Evolutionary conservation across 2,888 invertebrate species (phyloP), one percentile per base, ranked within the genome.

Genomic region (Gari tellinella): DNA sequence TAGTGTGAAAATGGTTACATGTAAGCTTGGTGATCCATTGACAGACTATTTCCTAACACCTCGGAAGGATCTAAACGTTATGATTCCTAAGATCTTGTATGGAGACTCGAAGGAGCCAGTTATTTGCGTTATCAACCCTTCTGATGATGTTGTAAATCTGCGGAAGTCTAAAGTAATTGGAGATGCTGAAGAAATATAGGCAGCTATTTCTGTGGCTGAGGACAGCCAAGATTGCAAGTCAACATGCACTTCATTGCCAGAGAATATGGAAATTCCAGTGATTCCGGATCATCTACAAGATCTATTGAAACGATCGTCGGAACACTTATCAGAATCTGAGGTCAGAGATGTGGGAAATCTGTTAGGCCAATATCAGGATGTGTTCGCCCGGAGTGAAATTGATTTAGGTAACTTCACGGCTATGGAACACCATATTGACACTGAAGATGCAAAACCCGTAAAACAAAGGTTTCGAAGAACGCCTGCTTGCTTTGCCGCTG

Each of bases 401-500:
- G 31, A 31, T 31, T 10, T 31, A 7, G 4, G 31, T 7, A 31
- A 31, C 4, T 31, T 31, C 10, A 31, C 31, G 10, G 31, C 31
- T 4, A 31, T 31, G 31, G 31, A 61, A 55, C 40, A 55, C 19
- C 5, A 31, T 5, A 69, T 73, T 26, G 55, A 78, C 38, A 63
- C 70, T 15, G 70, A 66, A 10, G 15, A 26, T 7, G 53, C 69
- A 17, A 43, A 23, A 53, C 73, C 78, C 8, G 52, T 77, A 0
- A 64, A 58, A 40, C 70, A 70, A 17, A n/a, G 69, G 7, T 61
- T 68, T 55, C 21, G 74, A 7, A n/a, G 73, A 31, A 69, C 70
- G 1, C 73, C 78, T 3, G 46, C 48, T 10, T 31, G 63, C 43
- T 73, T 78, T 45, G 78, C 63, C 14, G 78, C 63, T 17, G 43